Conservation (phyloP, 2,113 vertebrate species). For the Sinocyclocheilus rhinocerous region DNA sequence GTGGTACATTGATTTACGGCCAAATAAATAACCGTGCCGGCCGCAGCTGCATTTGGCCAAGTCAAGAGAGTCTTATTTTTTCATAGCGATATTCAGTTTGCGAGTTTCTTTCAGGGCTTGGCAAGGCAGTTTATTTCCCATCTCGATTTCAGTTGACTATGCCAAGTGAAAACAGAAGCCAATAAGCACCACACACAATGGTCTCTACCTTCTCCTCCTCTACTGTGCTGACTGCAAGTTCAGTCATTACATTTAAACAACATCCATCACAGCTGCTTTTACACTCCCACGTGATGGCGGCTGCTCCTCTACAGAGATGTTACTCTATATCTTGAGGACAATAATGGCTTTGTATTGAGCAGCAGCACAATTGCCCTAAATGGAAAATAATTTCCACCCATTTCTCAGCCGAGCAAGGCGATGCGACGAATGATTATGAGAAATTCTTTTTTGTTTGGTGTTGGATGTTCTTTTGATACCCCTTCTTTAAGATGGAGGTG, state of each 20-base stretch:
- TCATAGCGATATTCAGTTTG: constrained; percentile 41
- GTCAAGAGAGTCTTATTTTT: constrained; percentile 9
- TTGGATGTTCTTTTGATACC: constrained; percentile 37
- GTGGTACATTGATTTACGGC: constrained; percentile 5
- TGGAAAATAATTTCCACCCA: constrained; percentile 47
- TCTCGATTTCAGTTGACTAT: constrained; percentile 48
- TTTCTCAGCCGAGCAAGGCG: constrained; percentile 38
- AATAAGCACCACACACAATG: constrained; percentile 44
- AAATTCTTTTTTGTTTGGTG: constrained; percentile 46
- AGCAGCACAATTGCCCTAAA: constrained; percentile 50
- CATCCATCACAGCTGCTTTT: constrained; percentile 53
- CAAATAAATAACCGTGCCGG: not conserved
- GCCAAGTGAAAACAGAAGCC: constrained; percentile 38
- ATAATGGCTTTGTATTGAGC: constrained; percentile 54
- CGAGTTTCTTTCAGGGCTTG: constrained; percentile 27
- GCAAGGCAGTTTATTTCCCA: constrained; percentile 43
- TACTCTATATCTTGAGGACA: constrained; percentile 49
- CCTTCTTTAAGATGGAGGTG: constrained; percentile 11
- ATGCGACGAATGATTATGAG: constrained; percentile 3
- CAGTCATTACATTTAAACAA: constrained; percentile 49
- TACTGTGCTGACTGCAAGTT: constrained; percentile 37
- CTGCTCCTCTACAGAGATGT: constrained; percentile 38
- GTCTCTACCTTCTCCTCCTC: constrained; percentile 31
- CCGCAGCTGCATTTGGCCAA: constrained; percentile 15
- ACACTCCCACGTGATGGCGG: constrained; percentile 20